Percentiles rank a stretch among this genome's conserved stretches.
These are phyloP conservation scores for Anguilla megastoma DNA, from an alignment of 2,797 vertebrate genomes.

Conservation along the genomic window DNA sequence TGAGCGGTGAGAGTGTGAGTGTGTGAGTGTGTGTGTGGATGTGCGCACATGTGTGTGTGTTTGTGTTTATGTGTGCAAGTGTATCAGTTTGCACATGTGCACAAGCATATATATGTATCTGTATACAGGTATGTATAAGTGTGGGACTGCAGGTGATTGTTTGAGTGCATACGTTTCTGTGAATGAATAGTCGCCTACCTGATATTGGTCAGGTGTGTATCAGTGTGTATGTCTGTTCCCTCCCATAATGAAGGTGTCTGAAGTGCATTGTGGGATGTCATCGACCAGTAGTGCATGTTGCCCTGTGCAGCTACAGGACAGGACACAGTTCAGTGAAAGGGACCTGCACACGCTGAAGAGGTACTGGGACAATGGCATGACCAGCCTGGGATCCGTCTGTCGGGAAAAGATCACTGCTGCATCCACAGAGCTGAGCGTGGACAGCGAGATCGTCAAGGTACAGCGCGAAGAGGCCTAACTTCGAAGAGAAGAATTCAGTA, in stretches of 20 bases:
- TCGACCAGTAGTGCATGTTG: conserved; percentile 34
- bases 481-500: not conserved
- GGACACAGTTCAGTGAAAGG: conserved; percentile 94
- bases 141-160: conserved; percentile 35
- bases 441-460: conserved; percentile 99
- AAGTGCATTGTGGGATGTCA: conserved; percentile 18
- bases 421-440: conserved; percentile 88
- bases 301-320: conserved; percentile 88
- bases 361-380: conserved; percentile 99
- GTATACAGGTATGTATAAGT: not conserved
- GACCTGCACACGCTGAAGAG: conserved; percentile 93
- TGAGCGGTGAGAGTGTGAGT: too few species aligned
- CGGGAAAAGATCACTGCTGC: conserved; percentile 96
- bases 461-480: not conserved
- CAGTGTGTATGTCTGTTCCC: conserved; percentile 34
- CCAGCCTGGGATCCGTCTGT: conserved; percentile 96
- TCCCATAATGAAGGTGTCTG: conserved; percentile 16
- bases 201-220: not conserved
- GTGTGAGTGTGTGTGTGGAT: too few species aligned
- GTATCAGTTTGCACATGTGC: not conserved
- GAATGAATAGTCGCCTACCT: not conserved
- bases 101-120: too few species aligned
- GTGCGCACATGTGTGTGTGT: too few species aligned
- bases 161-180: too few species aligned
- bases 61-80: not conserved